Conservation (phyloP, 1,140 invertebrate species). For the Penaeus indicus region DNA sequence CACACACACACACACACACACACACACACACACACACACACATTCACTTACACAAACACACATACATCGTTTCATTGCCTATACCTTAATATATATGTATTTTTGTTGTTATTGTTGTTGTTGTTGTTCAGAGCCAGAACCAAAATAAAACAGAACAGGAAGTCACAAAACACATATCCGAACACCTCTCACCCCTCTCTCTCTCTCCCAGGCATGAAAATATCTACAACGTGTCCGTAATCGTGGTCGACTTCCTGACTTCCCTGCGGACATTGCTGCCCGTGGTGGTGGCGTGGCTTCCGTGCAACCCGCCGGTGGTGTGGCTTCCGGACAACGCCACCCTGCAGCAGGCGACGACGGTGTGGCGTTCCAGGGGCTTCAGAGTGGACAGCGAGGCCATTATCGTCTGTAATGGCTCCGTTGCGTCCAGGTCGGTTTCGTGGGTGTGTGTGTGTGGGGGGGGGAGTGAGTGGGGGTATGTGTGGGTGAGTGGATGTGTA, state of each 20-base stretch:
- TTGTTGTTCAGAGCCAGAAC: too few relatives aligned
- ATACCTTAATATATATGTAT: too few relatives aligned
- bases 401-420: constrained; percentile 19
- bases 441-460: neutral
- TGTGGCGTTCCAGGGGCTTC: constrained; percentile 11
- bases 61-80: too few relatives aligned
- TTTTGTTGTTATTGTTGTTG: too few relatives aligned
- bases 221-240: constrained; percentile 44
- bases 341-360: neutral
- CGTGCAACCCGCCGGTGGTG: constrained; percentile 41
- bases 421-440: neutral
- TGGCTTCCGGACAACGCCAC: constrained; percentile 45
- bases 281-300: constrained; percentile 46
- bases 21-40: too few relatives aligned
- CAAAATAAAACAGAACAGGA: too few relatives aligned
- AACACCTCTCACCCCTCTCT: too few relatives aligned
- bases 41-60: too few relatives aligned
- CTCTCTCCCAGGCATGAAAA: constrained; percentile 17
- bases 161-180: too few relatives aligned
- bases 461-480: neutral
- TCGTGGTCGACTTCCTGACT: constrained; percentile 49
- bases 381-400: neutral
- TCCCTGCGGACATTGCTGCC: constrained; percentile 31
- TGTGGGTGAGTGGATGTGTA: neutral
- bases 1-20: too few relatives aligned